Conservation (phyloP, 2,888 invertebrate species). For the Callosobruchus maculatus region DNA sequence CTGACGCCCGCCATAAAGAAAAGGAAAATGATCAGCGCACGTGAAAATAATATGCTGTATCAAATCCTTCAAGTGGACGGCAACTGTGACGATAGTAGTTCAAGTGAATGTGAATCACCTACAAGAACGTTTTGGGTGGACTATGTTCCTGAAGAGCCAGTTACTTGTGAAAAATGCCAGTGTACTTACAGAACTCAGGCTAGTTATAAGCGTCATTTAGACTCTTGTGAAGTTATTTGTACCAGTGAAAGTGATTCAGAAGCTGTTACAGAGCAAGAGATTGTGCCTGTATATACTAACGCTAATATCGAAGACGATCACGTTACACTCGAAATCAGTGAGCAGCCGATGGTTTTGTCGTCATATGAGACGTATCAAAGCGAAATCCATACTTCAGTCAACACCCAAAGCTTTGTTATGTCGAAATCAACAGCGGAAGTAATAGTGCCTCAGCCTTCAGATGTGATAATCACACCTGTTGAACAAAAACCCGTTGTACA, state of each 20-base stretch:
- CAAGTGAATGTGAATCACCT: conserved; percentile 50
- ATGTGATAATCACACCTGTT: conserved; percentile 19
- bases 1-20: conserved; percentile 63
- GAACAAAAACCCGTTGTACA: conserved; percentile 29
- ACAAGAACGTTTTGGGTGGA: conserved; percentile 33
- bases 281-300: conserved; percentile 4
- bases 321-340: conserved; percentile 23
- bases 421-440: conserved; percentile 38
- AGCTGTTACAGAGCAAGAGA: conserved; percentile 25
- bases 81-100: conserved; percentile 51
- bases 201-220: conserved; percentile 76
- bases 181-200: conserved; percentile 80
- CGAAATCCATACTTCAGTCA: conserved; percentile 43
- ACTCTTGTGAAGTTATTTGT: conserved; percentile 72
- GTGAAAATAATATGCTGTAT: conserved; percentile 45
- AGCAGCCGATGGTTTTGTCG: conserved; percentile 36
- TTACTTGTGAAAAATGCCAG: conserved; percentile 83
- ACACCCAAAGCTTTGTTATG: conserved; percentile 40
- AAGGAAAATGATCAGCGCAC: conserved; percentile 54
- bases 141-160: conserved; percentile 64
- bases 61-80: conserved; percentile 57
- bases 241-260: conserved; percentile 83
- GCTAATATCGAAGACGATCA: conserved; percentile 20
- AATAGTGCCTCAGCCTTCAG: conserved; percentile 30
- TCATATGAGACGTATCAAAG: conserved; percentile 45